A percentile compares a stretch with the other conserved stretches of the same genome.
Evolutionary conservation across 1,140 invertebrate genomes (phyloP).

Genomic region (Chironomus tepperi): DNA sequence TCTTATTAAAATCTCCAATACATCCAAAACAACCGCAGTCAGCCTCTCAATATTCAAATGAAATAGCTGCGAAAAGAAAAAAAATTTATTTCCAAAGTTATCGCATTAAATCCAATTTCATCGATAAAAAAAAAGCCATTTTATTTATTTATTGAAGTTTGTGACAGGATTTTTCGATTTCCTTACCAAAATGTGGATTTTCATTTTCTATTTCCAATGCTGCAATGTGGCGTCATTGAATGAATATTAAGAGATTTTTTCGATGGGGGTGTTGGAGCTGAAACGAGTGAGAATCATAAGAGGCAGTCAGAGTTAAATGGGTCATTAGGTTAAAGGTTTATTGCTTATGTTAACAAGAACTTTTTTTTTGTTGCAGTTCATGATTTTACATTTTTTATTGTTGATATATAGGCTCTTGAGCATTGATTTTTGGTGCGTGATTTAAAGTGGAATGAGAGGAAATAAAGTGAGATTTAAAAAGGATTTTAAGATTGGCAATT

Average conservation of each 20-base stretch:
- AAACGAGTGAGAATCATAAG: background rate
- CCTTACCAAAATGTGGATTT: background rate
- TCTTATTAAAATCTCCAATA: background rate
- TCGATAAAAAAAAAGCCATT: slow-evolving; percentile 5
- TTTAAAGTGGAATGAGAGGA: no score
- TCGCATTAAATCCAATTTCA: slow-evolving; percentile 21
- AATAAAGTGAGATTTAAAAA: no score
- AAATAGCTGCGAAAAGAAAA: background rate
- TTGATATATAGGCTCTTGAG: no score
- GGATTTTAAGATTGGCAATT: no score
- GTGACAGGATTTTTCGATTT: slow-evolving; percentile 23
- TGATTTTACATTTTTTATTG: slow-evolving; percentile 16
- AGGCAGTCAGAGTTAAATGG: slow-evolving; percentile 17
- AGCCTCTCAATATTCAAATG: background rate
- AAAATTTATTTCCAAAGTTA: slow-evolving; percentile 16
- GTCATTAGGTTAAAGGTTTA: slow-evolving; percentile 21
- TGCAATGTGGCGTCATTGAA: background rate
- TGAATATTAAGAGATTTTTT: background rate
- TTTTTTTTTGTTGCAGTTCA: slow-evolving; percentile 1
- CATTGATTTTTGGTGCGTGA: no score
- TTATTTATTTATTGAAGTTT: slow-evolving; percentile 22
- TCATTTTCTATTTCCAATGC: background rate
- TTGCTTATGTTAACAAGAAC: slow-evolving; percentile 7
- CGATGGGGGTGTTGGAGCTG: background rate
- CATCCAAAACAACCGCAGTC: background rate